Conservation (phyloP, 2,113 vertebrate genomes). For the Castor canadensis region DNA sequence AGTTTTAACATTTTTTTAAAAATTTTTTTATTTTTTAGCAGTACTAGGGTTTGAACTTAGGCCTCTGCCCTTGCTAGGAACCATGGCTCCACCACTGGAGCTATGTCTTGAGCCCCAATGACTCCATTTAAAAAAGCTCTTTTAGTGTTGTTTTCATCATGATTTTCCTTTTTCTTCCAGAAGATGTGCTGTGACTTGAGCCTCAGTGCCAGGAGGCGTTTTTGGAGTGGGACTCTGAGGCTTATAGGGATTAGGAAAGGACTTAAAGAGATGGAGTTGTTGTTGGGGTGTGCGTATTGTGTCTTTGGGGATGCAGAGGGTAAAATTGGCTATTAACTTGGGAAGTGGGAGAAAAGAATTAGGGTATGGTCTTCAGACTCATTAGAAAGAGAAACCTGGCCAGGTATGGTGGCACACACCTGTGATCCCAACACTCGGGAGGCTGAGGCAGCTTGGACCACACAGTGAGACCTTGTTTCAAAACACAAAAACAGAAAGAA, state of each 20-base stretch:
- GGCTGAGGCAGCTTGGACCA: background rate
- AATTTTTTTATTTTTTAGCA: no score
- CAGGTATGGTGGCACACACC: background rate
- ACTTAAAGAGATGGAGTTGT: background rate
- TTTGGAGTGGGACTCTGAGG: background rate
- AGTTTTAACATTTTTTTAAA: no score
- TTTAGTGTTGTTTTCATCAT: background rate
- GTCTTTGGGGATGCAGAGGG: background rate
- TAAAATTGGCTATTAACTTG: background rate
- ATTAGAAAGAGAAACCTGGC: slow-evolving; percentile 1
- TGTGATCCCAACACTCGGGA: background rate
- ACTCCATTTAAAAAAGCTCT: background rate
- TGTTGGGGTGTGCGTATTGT: background rate
- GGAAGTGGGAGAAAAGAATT: background rate
- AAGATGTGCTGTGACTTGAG: background rate
- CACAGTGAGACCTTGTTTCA: no score
- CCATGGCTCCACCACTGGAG: no score
- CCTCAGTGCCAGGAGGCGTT: background rate
- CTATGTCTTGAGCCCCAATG: no score
- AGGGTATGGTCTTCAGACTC: background rate
- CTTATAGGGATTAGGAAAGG: background rate
- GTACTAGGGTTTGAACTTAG: no score
- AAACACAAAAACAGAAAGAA: no score
- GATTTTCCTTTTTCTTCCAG: background rate
- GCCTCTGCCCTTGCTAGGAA: no score